Evolutionary conservation across 2,113 vertebrate genomes (phyloP), one percentile per base, ranked within the genome.

Genomic region (Hypanus sabinus): DNA sequence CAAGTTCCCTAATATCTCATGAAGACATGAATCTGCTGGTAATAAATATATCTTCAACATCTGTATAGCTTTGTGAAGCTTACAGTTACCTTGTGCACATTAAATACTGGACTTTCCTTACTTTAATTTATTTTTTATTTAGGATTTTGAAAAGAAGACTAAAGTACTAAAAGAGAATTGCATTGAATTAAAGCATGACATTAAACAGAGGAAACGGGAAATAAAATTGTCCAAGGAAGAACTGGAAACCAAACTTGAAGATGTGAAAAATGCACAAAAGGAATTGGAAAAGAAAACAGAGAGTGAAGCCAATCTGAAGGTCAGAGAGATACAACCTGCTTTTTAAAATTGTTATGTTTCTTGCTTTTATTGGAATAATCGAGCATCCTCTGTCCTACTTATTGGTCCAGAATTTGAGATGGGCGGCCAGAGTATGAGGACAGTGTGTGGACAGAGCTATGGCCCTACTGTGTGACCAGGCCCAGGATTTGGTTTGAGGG

Each of bases 181-280:
- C 94, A 98, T 98, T 94, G 97, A 97, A 90, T 95, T 99, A 94
- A 96, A 94, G 94, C 97, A 96, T 95, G 98, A 99, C 95, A 95
- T 97, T 77, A 94, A 95, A 1, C 97, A 98, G 93, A 97, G 96
- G 94, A 97, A 96, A 93, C 94, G 95, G 94, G 98, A 99, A 96
- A 96, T 98, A 95, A 97, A 96, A 95, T 96, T 94, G 94, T 95
- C 98, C 94, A 96, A 95, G 57, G 98, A 99, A 95, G 97, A 97
- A 80, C 0, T 98, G 95, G 95, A 95, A 88, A 94, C 77, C 57
- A 96, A 97, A 90, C 95, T 98, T 96, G 96, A 94, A 57, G 96
- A 97, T 73, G 95, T 96, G 68, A 70, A 96, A 83, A 96, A 94
- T 94, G 97, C 97, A 70, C 96, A 97, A 95, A 97, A 97, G 70